phyloP scores from a whole-genome alignment of 2,888 invertebrate species.

The Aromia moschata region DNA sequence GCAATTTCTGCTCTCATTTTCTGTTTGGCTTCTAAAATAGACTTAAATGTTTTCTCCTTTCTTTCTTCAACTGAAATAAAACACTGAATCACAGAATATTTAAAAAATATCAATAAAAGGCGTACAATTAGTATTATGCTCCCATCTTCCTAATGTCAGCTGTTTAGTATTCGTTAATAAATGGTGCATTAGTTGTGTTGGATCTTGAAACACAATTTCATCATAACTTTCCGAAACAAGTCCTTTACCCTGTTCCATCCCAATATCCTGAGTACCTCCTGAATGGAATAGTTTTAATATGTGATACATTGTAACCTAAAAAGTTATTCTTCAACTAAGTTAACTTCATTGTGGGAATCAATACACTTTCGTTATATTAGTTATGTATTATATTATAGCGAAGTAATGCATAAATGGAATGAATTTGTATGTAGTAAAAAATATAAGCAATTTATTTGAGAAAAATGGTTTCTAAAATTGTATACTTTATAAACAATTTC shows the following conservation, averaged over 20 bases:
- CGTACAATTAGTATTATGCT: constrained; percentile 91
- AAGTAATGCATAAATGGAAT: too few relatives aligned
- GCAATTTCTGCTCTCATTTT: constrained; percentile 85
- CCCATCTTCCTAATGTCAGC: constrained; percentile 76
- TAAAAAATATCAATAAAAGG: constrained; percentile 12
- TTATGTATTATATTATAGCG: too few relatives aligned
- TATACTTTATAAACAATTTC: too few relatives aligned
- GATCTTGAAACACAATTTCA: constrained; percentile 94
- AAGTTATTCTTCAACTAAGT: too few relatives aligned
- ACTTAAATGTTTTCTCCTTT: constrained; percentile 81
- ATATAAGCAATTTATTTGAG: too few relatives aligned
- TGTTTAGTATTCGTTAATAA: constrained; percentile 81
- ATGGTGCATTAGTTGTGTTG: constrained; percentile 90
- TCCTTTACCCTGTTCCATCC: constrained; percentile 74
- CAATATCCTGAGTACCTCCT: constrained; percentile 69
- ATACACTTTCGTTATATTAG: too few relatives aligned
- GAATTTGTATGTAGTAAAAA: too few relatives aligned
- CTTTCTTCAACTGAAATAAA: constrained; percentile 85
- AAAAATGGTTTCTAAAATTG: too few relatives aligned
- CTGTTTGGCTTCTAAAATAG: constrained; percentile 79
- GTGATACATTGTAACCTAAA: constrained; percentile 93
- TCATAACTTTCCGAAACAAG: constrained; percentile 95
- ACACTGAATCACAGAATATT: background rate
- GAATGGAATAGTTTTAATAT: constrained; percentile 94
- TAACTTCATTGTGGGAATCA: too few relatives aligned